These are phyloP conservation scores for Chinchilla lanigera DNA, from an alignment of 2,113 vertebrate species.

Conservation along the genomic window DNA sequence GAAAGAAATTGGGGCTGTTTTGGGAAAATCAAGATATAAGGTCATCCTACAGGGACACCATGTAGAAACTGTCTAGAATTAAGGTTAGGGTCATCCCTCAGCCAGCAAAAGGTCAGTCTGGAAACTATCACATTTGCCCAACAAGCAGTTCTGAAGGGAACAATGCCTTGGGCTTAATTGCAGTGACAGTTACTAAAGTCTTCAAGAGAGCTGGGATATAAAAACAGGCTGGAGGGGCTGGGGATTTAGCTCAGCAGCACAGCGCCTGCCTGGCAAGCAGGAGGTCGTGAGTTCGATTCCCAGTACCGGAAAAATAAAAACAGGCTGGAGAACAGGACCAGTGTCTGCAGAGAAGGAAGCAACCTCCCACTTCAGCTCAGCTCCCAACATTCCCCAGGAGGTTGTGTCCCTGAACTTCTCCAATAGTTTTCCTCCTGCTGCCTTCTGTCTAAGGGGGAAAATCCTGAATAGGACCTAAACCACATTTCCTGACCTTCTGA, in stretches of 20 bases:
- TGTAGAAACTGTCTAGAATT: background rate
- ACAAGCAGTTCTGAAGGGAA: background rate
- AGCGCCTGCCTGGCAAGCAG: too few species aligned
- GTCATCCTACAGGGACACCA: background rate
- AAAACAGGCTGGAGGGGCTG: background rate
- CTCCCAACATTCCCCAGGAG: background rate
- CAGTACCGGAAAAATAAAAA: too few species aligned
- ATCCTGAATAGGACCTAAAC: background rate
- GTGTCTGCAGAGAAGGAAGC: too few species aligned
- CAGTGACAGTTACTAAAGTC: background rate
- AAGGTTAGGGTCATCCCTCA: background rate
- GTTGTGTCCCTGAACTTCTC: background rate
- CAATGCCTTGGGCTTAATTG: background rate
- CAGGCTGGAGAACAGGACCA: background rate
- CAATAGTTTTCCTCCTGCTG: background rate
- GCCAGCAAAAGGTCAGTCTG: background rate
- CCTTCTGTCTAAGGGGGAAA: background rate
- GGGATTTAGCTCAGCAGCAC: too few species aligned
- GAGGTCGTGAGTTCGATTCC: too few species aligned
- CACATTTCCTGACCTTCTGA: background rate
- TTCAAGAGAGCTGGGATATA: slow-evolving; percentile 3
- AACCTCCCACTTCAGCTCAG: background rate
- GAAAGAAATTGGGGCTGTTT: background rate
- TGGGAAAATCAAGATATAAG: background rate
- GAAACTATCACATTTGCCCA: background rate